Percentiles rank a stretch among this genome's conserved stretches.
These are phyloP conservation scores for Sylvia borin DNA, from an alignment of 2,797 vertebrate genomes.

Conservation along the genomic window DNA sequence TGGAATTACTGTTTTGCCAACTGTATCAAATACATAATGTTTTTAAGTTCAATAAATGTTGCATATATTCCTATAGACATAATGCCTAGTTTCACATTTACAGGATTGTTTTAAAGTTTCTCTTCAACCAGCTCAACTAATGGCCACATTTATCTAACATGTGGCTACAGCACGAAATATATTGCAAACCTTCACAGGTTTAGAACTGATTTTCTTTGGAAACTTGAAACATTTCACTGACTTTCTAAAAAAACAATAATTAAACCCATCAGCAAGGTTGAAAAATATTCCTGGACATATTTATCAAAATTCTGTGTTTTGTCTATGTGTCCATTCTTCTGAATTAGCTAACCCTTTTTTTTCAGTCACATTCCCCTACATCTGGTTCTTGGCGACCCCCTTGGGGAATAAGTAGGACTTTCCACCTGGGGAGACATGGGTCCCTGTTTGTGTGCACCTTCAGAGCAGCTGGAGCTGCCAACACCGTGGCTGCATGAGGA, in stretches of 20 bases:
- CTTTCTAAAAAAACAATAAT: background rate
- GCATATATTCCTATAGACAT: background rate
- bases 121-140: background rate
- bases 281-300: background rate
- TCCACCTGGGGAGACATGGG: rapidly evolving
- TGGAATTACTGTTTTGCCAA: background rate
- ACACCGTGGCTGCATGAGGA: rapidly evolving
- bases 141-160: background rate
- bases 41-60: background rate
- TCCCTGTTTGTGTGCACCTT: background rate
- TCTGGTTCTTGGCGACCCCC: rapidly evolving
- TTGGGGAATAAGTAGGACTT: background rate
- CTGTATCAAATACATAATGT: background rate
- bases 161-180: background rate
- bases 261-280: background rate
- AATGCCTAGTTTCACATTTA: background rate
- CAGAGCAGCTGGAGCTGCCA: background rate
- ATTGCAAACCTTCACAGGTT: background rate
- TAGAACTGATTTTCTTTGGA: background rate
- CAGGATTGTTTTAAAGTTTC: background rate
- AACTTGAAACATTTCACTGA: background rate
- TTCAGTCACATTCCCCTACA: background rate
- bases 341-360: background rate
- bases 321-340: background rate
- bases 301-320: background rate